Conservation (phyloP, 1,140 invertebrate genomes). For the Magallana gigas region DNA sequence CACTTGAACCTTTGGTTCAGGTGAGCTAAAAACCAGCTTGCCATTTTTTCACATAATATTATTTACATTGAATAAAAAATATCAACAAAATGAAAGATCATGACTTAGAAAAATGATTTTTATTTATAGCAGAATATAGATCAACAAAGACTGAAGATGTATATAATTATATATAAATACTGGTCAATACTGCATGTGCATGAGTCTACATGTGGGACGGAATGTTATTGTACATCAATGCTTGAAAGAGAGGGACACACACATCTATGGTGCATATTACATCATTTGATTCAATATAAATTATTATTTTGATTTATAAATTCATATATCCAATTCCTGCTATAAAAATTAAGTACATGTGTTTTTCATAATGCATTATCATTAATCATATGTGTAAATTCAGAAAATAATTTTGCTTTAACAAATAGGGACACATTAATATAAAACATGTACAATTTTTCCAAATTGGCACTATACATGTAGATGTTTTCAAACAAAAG, state of each 20-base stretch:
- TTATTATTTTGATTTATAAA: slow-evolving; percentile 16
- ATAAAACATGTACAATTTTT: neutral
- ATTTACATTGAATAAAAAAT: too few species aligned
- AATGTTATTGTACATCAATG: neutral
- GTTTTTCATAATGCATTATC: neutral
- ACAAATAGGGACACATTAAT: neutral
- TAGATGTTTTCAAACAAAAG: too few species aligned
- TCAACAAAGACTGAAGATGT: slow-evolving; percentile 33
- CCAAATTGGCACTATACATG: too few species aligned
- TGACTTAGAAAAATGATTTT: neutral
- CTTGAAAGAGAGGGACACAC: neutral
- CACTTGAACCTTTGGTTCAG: too few species aligned
- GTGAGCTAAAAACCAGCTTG: too few species aligned
- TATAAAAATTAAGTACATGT: too few species aligned
- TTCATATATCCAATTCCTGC: neutral
- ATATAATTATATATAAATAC: neutral
- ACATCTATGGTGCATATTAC: slow-evolving; percentile 8
- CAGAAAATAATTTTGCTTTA: neutral
- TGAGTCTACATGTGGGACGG: slow-evolving; percentile 25
- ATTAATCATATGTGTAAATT: neutral
- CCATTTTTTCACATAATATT: too few species aligned
- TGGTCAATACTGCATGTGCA: slow-evolving; percentile 28
- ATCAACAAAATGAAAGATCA: too few species aligned
- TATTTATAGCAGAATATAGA: slow-evolving; percentile 31
- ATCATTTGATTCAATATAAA: slow-evolving; percentile 20